phyloP scores from a whole-genome alignment of 1,140 invertebrate species.

The Drosophila subobscura region DNA sequence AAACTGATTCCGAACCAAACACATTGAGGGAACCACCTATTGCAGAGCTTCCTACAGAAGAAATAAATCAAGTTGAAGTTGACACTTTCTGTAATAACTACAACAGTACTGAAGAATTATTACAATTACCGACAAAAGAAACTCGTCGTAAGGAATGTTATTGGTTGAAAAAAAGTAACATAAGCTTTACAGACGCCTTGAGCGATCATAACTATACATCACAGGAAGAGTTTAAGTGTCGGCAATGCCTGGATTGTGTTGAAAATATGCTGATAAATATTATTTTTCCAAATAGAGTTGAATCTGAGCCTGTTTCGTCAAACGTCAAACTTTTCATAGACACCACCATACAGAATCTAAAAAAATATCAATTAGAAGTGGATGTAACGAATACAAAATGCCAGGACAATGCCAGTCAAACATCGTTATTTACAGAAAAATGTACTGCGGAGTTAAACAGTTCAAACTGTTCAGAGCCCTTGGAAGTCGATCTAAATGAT shows the following conservation, averaged over 20 bases:
- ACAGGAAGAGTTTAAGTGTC: constrained; percentile 20
- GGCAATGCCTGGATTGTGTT: constrained; percentile 31
- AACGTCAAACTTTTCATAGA: constrained; percentile 50
- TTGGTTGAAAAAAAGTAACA: neutral
- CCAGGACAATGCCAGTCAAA: neutral
- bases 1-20: too few relatives aligned
- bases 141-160: neutral
- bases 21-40: too few relatives aligned
- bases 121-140: neutral
- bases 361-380: constrained; percentile 13
- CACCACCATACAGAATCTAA: constrained; percentile 41
- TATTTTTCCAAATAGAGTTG: constrained; percentile 21
- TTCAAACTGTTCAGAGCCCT: constrained; percentile 49
- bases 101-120: neutral
- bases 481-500: constrained; percentile 52
- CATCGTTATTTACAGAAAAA: neutral
- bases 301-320: constrained; percentile 11
- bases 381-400: neutral
- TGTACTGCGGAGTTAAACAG: constrained; percentile 1
- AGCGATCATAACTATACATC: constrained; percentile 71
- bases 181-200: constrained; percentile 39
- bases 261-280: constrained; percentile 37
- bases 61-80: constrained; percentile 1
- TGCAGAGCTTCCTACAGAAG: neutral
- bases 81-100: too few relatives aligned